Evolutionary conservation across 2,797 vertebrate genomes (phyloP).

Genomic region (Sylvilagus floridanus): DNA sequence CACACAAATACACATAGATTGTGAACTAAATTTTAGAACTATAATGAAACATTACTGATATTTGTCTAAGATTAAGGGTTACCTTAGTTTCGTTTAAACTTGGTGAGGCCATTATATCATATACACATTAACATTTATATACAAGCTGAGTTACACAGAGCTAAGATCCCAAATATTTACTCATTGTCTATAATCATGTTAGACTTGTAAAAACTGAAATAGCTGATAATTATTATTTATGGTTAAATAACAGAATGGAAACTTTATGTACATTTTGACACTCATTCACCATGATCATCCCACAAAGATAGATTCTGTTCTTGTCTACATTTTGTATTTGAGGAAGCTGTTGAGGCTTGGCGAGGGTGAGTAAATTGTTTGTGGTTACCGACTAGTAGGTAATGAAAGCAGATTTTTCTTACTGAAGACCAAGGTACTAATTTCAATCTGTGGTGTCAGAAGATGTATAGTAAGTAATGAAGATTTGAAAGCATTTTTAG

Average conservation of each 20-base stretch:
- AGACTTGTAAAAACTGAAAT: not conserved
- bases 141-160: not conserved
- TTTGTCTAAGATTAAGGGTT: not conserved
- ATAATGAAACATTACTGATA: not conserved
- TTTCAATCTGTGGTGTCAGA: not conserved
- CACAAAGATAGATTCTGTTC: not conserved
- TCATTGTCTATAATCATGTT: not conserved
- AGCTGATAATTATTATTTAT: not conserved
- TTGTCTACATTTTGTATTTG: not conserved
- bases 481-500: not conserved
- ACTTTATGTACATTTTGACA: not conserved
- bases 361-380: not conserved
- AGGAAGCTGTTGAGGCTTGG: not conserved
- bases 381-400: not conserved
- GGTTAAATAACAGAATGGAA: not conserved
- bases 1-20: not conserved
- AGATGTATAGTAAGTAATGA: not conserved
- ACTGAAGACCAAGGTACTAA: not conserved
- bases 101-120: not conserved
- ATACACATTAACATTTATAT: not conserved
- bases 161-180: not conserved
- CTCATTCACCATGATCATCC: not conserved
- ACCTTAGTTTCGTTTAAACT: constrained; percentile 23
- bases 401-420: not conserved
- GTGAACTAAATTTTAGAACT: not conserved